Conservation (phyloP, 2,113 vertebrate genomes). For the Forbesichthys agassizii region DNA sequence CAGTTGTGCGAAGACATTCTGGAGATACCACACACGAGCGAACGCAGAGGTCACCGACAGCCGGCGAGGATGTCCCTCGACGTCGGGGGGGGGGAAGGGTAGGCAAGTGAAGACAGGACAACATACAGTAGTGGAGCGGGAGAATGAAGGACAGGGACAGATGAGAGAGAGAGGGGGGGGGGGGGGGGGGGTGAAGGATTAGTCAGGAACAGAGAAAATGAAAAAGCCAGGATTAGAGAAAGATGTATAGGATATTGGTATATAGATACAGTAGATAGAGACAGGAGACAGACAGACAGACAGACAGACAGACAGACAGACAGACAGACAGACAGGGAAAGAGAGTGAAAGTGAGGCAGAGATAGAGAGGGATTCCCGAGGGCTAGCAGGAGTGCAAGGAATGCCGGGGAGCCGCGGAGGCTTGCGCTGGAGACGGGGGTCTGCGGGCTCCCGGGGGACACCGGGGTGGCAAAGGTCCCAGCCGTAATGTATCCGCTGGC, state of each 20-base stretch:
- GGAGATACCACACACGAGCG: slow-evolving; percentile 25
- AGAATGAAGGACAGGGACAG: slow-evolving; percentile 46
- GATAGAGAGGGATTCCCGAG: slow-evolving; percentile 47
- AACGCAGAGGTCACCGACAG: slow-evolving; percentile 29
- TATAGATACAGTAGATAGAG: too few species aligned
- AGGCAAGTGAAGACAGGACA: slow-evolving; percentile 6
- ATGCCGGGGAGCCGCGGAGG: slow-evolving; percentile 55
- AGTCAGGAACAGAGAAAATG: slow-evolving; percentile 42
- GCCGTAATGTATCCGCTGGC: slow-evolving; percentile 51
- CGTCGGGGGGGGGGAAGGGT: not conserved
- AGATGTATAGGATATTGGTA: too few species aligned
- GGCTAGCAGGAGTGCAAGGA: slow-evolving; percentile 54
- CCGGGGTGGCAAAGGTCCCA: slow-evolving; percentile 48
- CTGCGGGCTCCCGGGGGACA: slow-evolving; percentile 50
- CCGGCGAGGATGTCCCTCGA: slow-evolving; percentile 39
- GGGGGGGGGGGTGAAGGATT: slow-evolving; percentile 34
- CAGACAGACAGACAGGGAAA: not conserved
- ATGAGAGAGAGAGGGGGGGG: slow-evolving; percentile 21
- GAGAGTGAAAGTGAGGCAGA: slow-evolving; percentile 2
- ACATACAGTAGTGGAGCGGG: not conserved
- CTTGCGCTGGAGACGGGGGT: slow-evolving; percentile 32
- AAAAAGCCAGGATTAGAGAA: too few species aligned
- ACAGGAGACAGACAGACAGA: too few species aligned
- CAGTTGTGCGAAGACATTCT: slow-evolving; percentile 45
- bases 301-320: too few species aligned